phyloP scores from a whole-genome alignment of 2,113 vertebrate species.

The Cyphomyrus discorhynchus region DNA sequence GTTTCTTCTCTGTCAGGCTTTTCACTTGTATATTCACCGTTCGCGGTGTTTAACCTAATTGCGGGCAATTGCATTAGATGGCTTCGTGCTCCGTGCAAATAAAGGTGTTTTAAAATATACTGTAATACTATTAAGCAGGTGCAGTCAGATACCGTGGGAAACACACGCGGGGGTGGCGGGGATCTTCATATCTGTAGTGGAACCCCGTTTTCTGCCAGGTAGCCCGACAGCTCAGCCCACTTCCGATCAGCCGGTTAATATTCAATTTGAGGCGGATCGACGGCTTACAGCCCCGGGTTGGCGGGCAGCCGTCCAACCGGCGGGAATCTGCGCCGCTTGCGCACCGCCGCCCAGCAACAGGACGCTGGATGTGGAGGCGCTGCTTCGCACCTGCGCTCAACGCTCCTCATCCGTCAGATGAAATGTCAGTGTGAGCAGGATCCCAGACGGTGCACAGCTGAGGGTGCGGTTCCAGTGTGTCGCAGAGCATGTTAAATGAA shows the following conservation, averaged over 20 bases:
- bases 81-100: neutral
- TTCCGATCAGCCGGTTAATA: neutral
- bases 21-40: neutral
- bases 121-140: neutral
- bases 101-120: neutral
- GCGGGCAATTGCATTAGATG: neutral
- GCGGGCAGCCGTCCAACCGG: neutral
- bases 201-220: neutral
- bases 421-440: neutral
- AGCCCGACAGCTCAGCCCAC: neutral
- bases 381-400: neutral
- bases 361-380: neutral
- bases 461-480: neutral
- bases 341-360: conserved; percentile 14
- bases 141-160: neutral
- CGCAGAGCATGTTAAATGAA: neutral
- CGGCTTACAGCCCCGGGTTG: neutral
- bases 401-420: neutral
- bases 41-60: neutral
- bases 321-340: neutral
- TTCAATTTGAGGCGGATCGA: neutral
- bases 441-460: neutral
- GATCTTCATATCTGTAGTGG: neutral
- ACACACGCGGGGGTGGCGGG: neutral
- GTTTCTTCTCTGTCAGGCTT: neutral